Base-by-base conservation (phyloP, 2,113 vertebrate species). In the Leuciscus idus region DNA sequence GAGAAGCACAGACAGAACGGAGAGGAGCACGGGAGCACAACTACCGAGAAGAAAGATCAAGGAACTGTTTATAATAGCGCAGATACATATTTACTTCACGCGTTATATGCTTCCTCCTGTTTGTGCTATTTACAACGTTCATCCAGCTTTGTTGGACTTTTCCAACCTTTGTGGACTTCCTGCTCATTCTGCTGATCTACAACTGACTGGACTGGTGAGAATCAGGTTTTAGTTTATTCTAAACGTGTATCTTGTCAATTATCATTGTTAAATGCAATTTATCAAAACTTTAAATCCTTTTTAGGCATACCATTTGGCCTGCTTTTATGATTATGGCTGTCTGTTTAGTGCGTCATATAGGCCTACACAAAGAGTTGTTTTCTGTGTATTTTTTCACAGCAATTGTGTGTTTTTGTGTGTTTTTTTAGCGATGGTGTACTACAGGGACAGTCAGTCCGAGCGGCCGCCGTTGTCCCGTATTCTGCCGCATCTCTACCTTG, bases 401-500 rank as follows among this genome's bases (percentile, higher is more conserved):
- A 26, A 26, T 26, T 26, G 26, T 26, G 26, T 26, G 26, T 26
- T 26, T 26, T 26, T 26, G 26, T 26, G 26, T 26, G 26, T 26
- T 26, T 26, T 26, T 26, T 26, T 26, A 26, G 92, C 81, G 17
- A 95, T 95, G 95, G 94, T 94, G 1, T 94, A 91, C 91, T 93
- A 88, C 86, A 86, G 61, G 74, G 92, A 92, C 7, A 39, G 59
- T 77, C 92, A 93, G 6, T 43, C 85, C 7, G 92, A 94, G 74
- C 89, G 85, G 3, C 92, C 92, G 4, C 90, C 91, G 39, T 89
- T 95, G 77, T 95, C 95, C 7, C 89, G 90, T 30, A 95, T 96
- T 86, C 92, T 96, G 26, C 95, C 95, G 5, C 91, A 92, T 87
- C 93, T 96, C 73, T 96, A 95, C 90, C 93, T 96, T n/a, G 95